phyloP scores from a whole-genome alignment of 2,888 invertebrate genomes.

The Fabriciana adippe region DNA sequence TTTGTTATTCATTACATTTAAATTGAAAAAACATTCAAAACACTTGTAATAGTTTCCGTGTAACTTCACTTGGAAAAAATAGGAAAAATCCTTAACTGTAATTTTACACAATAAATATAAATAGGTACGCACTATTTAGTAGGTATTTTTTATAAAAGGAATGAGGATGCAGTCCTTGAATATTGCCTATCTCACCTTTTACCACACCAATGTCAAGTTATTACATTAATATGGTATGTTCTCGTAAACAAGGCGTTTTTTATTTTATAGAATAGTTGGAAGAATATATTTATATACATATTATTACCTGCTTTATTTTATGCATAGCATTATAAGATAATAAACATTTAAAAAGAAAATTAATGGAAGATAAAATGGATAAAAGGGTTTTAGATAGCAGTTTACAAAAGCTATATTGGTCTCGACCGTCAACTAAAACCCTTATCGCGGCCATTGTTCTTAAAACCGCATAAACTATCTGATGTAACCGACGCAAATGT shows the following conservation, averaged over 20 bases:
- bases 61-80: neutral
- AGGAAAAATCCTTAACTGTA: neutral
- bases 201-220: constrained; percentile 33
- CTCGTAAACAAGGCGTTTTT: constrained; percentile 6
- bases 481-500: constrained; percentile 19
- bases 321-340: too few relatives aligned
- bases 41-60: neutral
- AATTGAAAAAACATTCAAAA: too few relatives aligned
- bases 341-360: too few relatives aligned
- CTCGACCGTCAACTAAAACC: neutral
- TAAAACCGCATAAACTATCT: constrained; percentile 23
- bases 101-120: neutral
- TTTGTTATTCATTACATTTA: too few relatives aligned
- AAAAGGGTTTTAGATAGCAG: too few relatives aligned
- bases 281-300: constrained; percentile 2
- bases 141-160: constrained; percentile 20
- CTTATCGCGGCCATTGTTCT: constrained; percentile 17
- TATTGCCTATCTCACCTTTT: constrained; percentile 33
- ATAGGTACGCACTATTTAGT: too few relatives aligned
- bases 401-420: neutral
- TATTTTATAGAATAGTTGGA: constrained; percentile 4
- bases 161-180: constrained; percentile 36
- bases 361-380: too few relatives aligned
- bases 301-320: too few relatives aligned
- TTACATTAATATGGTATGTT: constrained; percentile 19